Evolutionary conservation across 2,797 vertebrate species (phyloP).

Genomic region (Diceros bicornis): DNA sequence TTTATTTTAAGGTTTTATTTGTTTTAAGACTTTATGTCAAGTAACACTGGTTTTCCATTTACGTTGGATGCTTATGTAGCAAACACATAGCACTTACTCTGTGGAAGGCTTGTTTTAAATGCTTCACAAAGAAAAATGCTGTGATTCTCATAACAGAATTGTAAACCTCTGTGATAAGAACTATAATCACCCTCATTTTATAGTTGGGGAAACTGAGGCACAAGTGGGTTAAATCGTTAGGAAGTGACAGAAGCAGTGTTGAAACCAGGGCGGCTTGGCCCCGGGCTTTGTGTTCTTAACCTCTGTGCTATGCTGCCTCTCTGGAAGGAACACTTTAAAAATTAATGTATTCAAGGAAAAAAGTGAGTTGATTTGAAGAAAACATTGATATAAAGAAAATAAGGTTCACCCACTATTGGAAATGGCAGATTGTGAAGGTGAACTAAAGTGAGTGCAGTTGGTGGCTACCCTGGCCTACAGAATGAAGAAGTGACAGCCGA

Average conservation of each 20-base stretch:
- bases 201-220: background rate
- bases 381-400: background rate
- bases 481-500: background rate
- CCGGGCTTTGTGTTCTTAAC: background rate
- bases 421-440: background rate
- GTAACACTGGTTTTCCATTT: background rate
- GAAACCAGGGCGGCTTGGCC: background rate
- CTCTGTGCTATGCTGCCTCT: background rate
- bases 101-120: constrained; percentile 13
- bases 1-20: constrained; percentile 33
- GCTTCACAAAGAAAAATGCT: background rate
- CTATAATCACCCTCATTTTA: background rate
- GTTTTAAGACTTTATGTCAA: background rate
- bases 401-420: background rate
- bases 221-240: background rate
- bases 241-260: background rate
- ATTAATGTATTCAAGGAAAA: background rate
- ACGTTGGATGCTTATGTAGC: background rate
- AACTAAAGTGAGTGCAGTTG: background rate
- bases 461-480: background rate
- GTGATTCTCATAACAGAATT: background rate
- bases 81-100: background rate
- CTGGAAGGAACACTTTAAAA: background rate
- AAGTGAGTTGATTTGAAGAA: background rate
- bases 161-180: background rate